Conservation (phyloP, 2,113 vertebrate genomes). For the Eolophus roseicapilla region DNA sequence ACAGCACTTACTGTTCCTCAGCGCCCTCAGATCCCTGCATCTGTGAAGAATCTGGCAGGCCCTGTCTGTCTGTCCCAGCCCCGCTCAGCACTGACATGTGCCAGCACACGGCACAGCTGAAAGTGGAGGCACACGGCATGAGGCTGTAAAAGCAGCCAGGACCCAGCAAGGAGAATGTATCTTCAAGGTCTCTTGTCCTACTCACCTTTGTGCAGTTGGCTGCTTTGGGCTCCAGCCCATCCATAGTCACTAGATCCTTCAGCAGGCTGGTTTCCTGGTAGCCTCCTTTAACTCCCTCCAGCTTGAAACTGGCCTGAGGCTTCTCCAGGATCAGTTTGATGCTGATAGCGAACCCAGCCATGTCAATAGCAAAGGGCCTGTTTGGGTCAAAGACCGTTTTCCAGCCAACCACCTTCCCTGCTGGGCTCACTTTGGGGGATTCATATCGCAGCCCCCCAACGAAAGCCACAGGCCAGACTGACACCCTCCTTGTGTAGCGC, state of each 20-base stretch:
- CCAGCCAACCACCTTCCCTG: constrained; percentile 87
- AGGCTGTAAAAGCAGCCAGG: not conserved
- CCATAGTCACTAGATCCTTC: constrained; percentile 83
- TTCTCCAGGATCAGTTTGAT: constrained; percentile 82
- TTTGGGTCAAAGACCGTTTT: constrained; percentile 85
- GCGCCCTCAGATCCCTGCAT: not conserved
- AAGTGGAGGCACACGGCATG: not conserved
- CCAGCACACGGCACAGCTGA: not conserved
- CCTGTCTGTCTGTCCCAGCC: not conserved
- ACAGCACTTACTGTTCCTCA: not conserved
- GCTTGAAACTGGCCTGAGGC: constrained; percentile 85
- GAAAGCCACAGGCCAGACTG: constrained; percentile 88
- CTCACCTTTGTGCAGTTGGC: constrained; percentile 88
- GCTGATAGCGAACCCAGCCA: constrained; percentile 88
- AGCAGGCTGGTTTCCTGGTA: constrained; percentile 88
- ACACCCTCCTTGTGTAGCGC: constrained; percentile 83
- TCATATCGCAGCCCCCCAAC: constrained; percentile 84
- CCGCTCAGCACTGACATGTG: not conserved
- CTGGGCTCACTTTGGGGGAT: constrained; percentile 81
- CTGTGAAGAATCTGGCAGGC: not conserved
- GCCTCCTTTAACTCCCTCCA: constrained; percentile 84
- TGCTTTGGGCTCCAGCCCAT: constrained; percentile 86
- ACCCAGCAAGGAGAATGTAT: not conserved
- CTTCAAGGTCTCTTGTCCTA: not conserved
- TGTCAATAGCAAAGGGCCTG: constrained; percentile 87